These are phyloP conservation scores for Menura novaehollandiae DNA, from an alignment of 2,113 vertebrate species.

Conservation along the genomic window DNA sequence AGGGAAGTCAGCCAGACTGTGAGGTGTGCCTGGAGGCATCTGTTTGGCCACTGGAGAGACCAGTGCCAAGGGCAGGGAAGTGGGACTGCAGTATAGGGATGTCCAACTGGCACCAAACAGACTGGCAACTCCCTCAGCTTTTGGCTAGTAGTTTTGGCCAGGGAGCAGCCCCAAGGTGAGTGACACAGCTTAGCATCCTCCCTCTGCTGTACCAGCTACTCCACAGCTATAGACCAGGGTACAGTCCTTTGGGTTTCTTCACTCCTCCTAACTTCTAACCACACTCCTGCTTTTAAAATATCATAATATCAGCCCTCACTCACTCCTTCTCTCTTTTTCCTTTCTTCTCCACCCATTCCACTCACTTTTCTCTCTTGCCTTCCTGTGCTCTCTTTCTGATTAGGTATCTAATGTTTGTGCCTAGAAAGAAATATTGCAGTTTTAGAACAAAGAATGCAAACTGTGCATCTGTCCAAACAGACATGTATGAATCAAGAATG, in stretches of 20 bases:
- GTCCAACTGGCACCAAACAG: not conserved
- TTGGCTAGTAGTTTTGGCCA: not conserved
- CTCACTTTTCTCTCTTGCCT: not conserved
- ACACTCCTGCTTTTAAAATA: not conserved
- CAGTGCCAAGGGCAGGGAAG: not conserved
- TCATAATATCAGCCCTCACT: not conserved
- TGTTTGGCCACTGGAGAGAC: not conserved
- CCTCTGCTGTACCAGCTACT: not conserved
- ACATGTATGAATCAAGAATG: not conserved
- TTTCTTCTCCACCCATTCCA: not conserved
- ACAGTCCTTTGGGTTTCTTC: not conserved
- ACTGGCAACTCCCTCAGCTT: not conserved
- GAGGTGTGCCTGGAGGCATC: fast-evolving
- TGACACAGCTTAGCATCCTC: not conserved
- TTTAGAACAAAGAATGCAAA: not conserved
- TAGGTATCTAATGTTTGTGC: not conserved
- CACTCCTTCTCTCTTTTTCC: fast-evolving
- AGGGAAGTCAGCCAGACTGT: not conserved
- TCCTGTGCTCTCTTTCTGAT: not conserved
- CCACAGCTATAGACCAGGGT: not conserved
- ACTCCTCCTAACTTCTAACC: not conserved
- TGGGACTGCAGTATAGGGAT: not conserved
- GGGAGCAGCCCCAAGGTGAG: not conserved
- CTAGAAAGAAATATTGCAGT: not conserved
- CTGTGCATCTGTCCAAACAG: not conserved